Evolutionary conservation across 2,113 vertebrate species (phyloP).

Genomic region (Rhabdomys dilectus): DNA sequence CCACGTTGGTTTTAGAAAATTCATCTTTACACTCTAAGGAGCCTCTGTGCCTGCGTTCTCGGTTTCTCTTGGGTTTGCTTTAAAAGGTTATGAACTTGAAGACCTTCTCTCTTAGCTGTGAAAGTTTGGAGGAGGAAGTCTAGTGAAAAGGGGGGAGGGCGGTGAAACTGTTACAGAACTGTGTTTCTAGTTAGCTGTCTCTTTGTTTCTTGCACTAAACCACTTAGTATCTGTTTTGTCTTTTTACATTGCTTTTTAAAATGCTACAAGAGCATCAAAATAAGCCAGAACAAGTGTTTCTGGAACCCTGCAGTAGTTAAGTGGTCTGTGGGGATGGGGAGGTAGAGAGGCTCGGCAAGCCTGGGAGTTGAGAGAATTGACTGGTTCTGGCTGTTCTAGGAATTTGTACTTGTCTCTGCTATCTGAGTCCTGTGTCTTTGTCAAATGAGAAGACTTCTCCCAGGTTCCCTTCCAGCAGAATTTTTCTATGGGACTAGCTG

Average conservation of each 20-base stretch:
- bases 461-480: background rate
- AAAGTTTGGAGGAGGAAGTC: slow-evolving; percentile 15
- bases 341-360: background rate
- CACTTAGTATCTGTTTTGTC: background rate
- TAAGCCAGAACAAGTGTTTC: background rate
- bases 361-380: background rate
- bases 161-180: background rate
- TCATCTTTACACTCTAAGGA: background rate
- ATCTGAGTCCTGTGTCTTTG: background rate
- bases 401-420: background rate
- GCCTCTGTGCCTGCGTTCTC: slow-evolving; percentile 48
- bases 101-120: slow-evolving; percentile 14
- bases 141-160: slow-evolving; percentile 7
- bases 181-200: slow-evolving; percentile 21
- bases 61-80: slow-evolving; percentile 52
- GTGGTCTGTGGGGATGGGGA: background rate
- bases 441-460: background rate
- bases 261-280: background rate
- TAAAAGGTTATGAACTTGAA: slow-evolving; percentile 59
- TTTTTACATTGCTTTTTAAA: background rate
- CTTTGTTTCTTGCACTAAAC: background rate
- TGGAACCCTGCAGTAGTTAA: rapidly evolving
- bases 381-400: too few relatives aligned
- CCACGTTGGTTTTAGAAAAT: slow-evolving; percentile 49
- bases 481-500: background rate